Evolutionary conservation across 1,140 invertebrate genomes (phyloP).

Genomic region (Acromyrmex heyeri): DNA sequence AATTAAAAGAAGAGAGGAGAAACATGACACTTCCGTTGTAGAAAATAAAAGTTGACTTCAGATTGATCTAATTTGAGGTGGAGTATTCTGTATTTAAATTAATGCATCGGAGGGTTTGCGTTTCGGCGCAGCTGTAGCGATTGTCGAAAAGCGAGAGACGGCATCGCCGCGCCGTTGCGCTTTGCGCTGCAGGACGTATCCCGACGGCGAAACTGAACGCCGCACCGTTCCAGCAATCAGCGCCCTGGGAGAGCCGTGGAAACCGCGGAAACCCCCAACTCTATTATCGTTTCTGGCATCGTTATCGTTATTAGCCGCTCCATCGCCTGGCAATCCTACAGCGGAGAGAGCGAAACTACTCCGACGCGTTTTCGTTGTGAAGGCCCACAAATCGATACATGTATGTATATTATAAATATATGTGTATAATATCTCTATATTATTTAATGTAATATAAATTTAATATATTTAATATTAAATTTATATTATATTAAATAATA

Average conservation of each 20-base stretch:
- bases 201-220: constrained; percentile 68
- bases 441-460: not conserved
- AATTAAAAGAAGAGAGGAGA: not conserved
- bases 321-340: constrained; percentile 72
- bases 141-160: constrained; percentile 16
- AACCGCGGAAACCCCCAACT: constrained; percentile 81
- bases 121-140: constrained; percentile 1
- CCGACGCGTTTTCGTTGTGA: not conserved
- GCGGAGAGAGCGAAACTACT: constrained; percentile 52
- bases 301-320: constrained; percentile 82
- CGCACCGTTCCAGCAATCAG: constrained; percentile 79
- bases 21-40: not conserved
- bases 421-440: not conserved
- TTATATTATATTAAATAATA: too few species aligned
- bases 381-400: not conserved
- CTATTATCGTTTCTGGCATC: constrained; percentile 80
- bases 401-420: not conserved
- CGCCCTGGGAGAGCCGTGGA: constrained; percentile 78
- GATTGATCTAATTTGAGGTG: constrained; percentile 11
- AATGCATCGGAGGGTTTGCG: constrained; percentile 19
- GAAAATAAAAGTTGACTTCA: constrained; percentile 23
- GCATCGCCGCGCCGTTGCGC: not conserved
- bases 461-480: not conserved
- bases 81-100: constrained; percentile 27
- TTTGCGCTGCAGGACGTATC: constrained; percentile 44